Base-by-base conservation (phyloP, 1,140 invertebrate species). In the Aphidius gifuensis region DNA sequence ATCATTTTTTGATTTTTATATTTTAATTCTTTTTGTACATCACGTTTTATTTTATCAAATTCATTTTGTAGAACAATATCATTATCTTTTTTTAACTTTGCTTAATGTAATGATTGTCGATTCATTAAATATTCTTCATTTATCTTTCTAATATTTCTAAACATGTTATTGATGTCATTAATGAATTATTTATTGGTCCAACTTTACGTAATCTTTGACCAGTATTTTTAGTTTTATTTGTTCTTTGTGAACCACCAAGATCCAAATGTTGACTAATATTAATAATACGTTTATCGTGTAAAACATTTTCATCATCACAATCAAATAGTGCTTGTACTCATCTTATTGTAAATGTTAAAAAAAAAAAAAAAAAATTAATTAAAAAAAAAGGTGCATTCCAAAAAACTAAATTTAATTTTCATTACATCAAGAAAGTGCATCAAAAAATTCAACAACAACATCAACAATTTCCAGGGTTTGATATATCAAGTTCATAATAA, bases 211-310 rank as follows among this genome's bases (percentile, higher is more conserved):
- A 81, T 63, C 92, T 78, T 69, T 93, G 88, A 0, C 92, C 92
- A 60, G 89, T 92, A 76, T 88, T 90, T 74, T 93, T 88, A 1
- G 95, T 97, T 40, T 94, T 80, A 68, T 88, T 90, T 9, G 90
- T 90, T 59, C 96, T 81, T 80, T 98, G 96, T 79, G 93, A 95
- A 21, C 96, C 96, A 56, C 96, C 96, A 71, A 98, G 84, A 85
- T 98, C 96, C 95, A 44, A 98, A 81, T 56, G 93, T 74, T 98
- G 95, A 78, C 89, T 90, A 3, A 94, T 82, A 42, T 82, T 83
- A n/a, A 92, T 78, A 5, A 84, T 75, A 61, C 87, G 85, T 66
- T 87, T 88, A 69, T 89, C 87, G 66, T 90, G 87, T 45, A 88
- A 68, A 49, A 88, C 80, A 71, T 84, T 82, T 71, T 89, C 85